A percentile compares a stretch with the other conserved stretches of the same genome.
These are phyloP conservation scores for Matsumurasca onukii DNA, from an alignment of 1,140 invertebrate species.

Conservation along the genomic window DNA sequence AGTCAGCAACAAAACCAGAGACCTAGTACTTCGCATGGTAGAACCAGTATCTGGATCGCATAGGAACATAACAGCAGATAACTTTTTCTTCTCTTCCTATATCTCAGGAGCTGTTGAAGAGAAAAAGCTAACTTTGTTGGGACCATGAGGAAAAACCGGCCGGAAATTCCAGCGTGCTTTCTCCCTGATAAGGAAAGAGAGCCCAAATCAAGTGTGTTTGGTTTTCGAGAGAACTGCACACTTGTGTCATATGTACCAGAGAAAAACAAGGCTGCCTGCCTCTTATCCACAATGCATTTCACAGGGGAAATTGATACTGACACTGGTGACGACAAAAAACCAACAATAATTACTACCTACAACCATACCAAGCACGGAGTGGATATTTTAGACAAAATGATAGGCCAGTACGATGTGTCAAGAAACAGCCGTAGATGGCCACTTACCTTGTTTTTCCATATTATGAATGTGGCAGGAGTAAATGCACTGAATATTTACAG, in stretches of 20 bases:
- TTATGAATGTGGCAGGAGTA: constrained; percentile 29
- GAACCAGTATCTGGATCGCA: constrained; percentile 43
- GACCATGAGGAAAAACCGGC: constrained; percentile 42
- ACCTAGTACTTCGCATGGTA: constrained; percentile 45
- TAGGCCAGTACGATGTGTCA: background rate
- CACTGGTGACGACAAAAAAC: constrained; percentile 37
- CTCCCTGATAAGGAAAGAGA: constrained; percentile 22
- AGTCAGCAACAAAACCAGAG: constrained; percentile 39
- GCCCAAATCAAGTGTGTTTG: constrained; percentile 28
- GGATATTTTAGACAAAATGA: constrained; percentile 41
- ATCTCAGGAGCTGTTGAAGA: constrained; percentile 36
- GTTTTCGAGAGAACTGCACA: constrained; percentile 32
- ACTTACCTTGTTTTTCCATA: constrained; percentile 33
- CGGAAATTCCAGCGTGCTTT: constrained; percentile 32
- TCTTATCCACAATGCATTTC: constrained; percentile 35
- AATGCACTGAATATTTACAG: constrained; percentile 18
- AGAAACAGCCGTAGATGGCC: constrained; percentile 36
- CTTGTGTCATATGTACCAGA: constrained; percentile 37
- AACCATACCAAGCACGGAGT: constrained; percentile 48
- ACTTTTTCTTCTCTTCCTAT: constrained; percentile 44
- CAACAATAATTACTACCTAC: constrained; percentile 45
- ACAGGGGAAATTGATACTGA: constrained; percentile 29
- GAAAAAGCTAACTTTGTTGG: constrained; percentile 39
- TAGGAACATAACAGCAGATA: constrained; percentile 45
- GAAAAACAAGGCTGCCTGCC: constrained; percentile 36